Evolutionary conservation across 2,113 vertebrate genomes (phyloP), one percentile per base, ranked within the genome.

Genomic region (Heteronetta atricapilla): DNA sequence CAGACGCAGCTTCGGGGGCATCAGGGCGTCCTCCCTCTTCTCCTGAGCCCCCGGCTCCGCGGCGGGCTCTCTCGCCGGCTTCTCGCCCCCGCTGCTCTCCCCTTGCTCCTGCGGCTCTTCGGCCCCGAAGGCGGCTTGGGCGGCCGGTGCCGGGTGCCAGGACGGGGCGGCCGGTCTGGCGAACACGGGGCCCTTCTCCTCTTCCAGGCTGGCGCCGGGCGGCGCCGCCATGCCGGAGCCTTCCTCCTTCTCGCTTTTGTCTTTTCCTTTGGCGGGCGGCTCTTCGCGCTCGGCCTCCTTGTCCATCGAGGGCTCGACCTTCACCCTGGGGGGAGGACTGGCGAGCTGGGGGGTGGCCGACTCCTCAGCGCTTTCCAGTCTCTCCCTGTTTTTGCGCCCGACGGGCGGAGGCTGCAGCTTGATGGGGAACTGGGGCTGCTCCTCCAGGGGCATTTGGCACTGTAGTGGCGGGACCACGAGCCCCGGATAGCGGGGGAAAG

Each of bases 1-100:
- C 34, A 98, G 93, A 9, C 98, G 95, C 46, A 98, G 97, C 76
- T 98, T 98, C 1, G 98, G 98, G 0, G 98, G 98, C 97, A 98
- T 98, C 78, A 97, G 69, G 13, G 98, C 98, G 2, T 98, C 98
- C 44, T 98, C 98, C 21, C 96, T 93, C 75, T 93, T 97, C 89
- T 98, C 97, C 17, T 83, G 96, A 0, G 5, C 55, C 0, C 34
- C 79, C 0, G 26, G 1, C 0, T 95, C 93, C 3, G 83, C 88
- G 0, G 3, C 2, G 0, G 60, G 0, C 2, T 97, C 95, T 19
- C 83, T 93, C 8, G 42, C 1, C 0, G 75, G 0, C 4, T 75
- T 97, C 33, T 97, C 97, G 31, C 28, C n/a, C n/a, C n/a, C 81
- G 2, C 82, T 48, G 50, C 92, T 82, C 42, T 97, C 97, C 23